phyloP scores from a whole-genome alignment of 2,113 vertebrate species.

The Microcebus griseorufus region DNA sequence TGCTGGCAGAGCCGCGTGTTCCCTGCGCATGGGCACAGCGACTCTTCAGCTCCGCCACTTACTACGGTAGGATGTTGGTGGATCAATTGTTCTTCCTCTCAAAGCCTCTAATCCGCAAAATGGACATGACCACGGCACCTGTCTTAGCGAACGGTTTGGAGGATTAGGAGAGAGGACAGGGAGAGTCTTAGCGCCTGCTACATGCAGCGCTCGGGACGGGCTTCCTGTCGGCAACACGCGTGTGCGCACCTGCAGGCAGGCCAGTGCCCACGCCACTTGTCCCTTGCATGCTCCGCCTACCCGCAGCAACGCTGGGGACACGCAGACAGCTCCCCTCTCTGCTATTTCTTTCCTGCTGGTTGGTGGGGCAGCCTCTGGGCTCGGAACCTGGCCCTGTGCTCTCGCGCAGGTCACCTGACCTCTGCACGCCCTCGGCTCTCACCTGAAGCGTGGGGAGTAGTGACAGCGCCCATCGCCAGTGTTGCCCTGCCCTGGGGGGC shows the following conservation, averaged over 20 bases:
- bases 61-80: not conserved
- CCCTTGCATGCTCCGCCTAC: not conserved
- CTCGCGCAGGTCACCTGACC: not conserved
- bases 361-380: not conserved
- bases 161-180: too few species aligned
- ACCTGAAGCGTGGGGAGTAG: not conserved
- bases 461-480: fast-evolving
- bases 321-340: not conserved
- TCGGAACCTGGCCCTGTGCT: not conserved
- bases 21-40: not conserved
- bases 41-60: fast-evolving
- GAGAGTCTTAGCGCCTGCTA: fast-evolving
- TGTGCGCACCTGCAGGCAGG: fast-evolving
- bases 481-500: not conserved
- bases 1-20: fast-evolving
- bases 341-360: not conserved
- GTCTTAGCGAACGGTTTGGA: not conserved
- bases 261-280: not conserved
- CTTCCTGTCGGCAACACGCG: too few species aligned
- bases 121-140: too few species aligned
- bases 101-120: not conserved
- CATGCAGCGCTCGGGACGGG: not conserved
- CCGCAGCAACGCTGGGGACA: not conserved
- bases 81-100: not conserved
- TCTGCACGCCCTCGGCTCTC: not conserved